Evolutionary conservation across 2,888 invertebrate species (phyloP).

Genomic region (Drosophila mercatorum): DNA sequence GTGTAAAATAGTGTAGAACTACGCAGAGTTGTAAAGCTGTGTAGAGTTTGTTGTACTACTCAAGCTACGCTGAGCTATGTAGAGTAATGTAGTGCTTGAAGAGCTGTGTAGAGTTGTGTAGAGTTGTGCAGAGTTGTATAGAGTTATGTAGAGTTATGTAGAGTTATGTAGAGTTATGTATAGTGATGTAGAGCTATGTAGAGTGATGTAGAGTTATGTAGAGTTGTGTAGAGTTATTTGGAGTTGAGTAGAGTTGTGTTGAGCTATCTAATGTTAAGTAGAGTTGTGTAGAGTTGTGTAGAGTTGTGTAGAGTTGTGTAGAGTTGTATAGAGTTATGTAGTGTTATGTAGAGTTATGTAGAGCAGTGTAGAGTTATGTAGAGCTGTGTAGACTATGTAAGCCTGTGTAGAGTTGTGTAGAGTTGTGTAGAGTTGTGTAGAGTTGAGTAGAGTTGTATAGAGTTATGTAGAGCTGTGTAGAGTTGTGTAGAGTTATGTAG

Average conservation of each 20-base stretch:
- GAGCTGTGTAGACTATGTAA: too few relatives aligned
- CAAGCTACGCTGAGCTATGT: too few relatives aligned
- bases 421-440: background rate
- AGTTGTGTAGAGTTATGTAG: background rate
- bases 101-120: background rate
- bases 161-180: too few relatives aligned
- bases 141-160: background rate
- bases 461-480: background rate
- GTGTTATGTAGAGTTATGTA: background rate
- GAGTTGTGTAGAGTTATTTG: background rate
- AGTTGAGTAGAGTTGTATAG: background rate
- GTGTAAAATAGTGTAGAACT: too few relatives aligned
- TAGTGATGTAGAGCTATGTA: background rate
- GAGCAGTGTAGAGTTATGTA: background rate
- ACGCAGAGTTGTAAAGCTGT: too few relatives aligned
- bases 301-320: background rate
- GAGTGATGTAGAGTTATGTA: background rate
- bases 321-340: background rate
- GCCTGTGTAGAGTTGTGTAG: background rate
- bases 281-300: background rate
- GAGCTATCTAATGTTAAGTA: too few relatives aligned
- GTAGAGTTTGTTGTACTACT: too few relatives aligned
- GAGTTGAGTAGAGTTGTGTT: background rate
- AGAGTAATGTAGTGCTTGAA: too few relatives aligned
- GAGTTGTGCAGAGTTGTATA: background rate